Evolutionary conservation across 2,113 vertebrate genomes (phyloP), one percentile per base, ranked within the genome.

Genomic region (Columba janthina): DNA sequence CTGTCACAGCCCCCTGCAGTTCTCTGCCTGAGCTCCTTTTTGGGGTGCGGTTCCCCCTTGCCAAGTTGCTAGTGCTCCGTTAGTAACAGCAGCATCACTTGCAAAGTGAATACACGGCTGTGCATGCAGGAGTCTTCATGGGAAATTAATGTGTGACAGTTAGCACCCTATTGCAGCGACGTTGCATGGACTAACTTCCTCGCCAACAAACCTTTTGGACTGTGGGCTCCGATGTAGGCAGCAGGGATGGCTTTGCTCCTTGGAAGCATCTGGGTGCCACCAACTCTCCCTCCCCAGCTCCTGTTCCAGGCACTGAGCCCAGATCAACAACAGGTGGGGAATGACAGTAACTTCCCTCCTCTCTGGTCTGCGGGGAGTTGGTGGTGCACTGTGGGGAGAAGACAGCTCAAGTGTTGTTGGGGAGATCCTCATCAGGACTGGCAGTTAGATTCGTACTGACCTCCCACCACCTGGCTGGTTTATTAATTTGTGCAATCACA

Each of bases 1-100:
- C 21, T 77, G 8, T 21, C 1, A 2, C 25, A 78, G 25, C 1
- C 29, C 28, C 18, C 21, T 1, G 0, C 15, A 3, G 42, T 4
- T 7, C 7, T 36, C 25, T 66, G 31, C 12, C 50, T 31, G 11
- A 71, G 53, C 40, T 66, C 29, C 13, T 1, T 53, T 69, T 24
- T 34, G 42, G 24, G n/a, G 6, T 44, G 24, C 17, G 5, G 0
- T 8, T 74, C 11, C 16, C 19, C 19, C 48, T 44, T 64, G 9
- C 15, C 6, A 0, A 0, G 0, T 12, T 53, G 50, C 62, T 57
- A 17, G 8, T 53, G 29, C 32, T 42, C 7, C 16, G 21, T 16
- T 46, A 31, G 13, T 29, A 57, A 44, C 42, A 85, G 42, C 40
- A 44, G 10, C 24, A 28, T 38, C 12, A 12, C 34, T 65, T 36